phyloP scores from a whole-genome alignment of 2,113 vertebrate species.

The Tautogolabrus adspersus region DNA sequence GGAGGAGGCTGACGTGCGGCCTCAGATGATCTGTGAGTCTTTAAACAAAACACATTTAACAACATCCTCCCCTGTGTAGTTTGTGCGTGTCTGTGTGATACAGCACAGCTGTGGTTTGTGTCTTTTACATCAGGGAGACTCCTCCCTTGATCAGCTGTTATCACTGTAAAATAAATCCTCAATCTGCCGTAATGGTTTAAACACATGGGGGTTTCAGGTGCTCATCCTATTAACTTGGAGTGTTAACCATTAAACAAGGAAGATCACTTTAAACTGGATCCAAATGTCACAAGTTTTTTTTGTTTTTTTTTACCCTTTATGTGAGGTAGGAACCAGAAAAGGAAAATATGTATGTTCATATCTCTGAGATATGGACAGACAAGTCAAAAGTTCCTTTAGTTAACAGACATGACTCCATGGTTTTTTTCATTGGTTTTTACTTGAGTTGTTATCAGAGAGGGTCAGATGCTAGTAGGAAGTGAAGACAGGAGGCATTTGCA shows the following conservation, averaged over 20 bases:
- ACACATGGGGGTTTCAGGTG: conserved; percentile 9
- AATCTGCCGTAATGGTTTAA: conserved; percentile 42
- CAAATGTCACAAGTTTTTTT: neutral
- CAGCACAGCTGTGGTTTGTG: conserved; percentile 64
- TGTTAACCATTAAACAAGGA: conserved; percentile 13
- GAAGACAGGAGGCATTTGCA: conserved; percentile 52
- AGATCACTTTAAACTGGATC: neutral
- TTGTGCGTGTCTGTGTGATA: conserved; percentile 27
- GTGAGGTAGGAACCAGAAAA: neutral
- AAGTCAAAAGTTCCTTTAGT: neutral
- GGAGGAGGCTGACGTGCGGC: conserved; percentile 55
- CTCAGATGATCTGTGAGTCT: conserved; percentile 64
- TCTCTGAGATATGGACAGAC: neutral
- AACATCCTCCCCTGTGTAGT: conserved; percentile 64
- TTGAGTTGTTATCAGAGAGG: neutral
- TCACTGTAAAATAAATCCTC: conserved; percentile 38
- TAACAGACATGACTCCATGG: neutral
- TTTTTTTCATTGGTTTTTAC: neutral
- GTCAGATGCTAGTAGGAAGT: conserved; percentile 58
- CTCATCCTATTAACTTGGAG: conserved; percentile 26
- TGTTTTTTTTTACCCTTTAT: neutral
- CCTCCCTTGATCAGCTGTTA: conserved; percentile 64
- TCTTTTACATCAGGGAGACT: conserved; percentile 46
- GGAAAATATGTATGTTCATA: too few species aligned
- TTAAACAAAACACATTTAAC: conserved; percentile 66